phyloP scores from a whole-genome alignment of 2,113 vertebrate genomes.

The Gulo gulo region DNA sequence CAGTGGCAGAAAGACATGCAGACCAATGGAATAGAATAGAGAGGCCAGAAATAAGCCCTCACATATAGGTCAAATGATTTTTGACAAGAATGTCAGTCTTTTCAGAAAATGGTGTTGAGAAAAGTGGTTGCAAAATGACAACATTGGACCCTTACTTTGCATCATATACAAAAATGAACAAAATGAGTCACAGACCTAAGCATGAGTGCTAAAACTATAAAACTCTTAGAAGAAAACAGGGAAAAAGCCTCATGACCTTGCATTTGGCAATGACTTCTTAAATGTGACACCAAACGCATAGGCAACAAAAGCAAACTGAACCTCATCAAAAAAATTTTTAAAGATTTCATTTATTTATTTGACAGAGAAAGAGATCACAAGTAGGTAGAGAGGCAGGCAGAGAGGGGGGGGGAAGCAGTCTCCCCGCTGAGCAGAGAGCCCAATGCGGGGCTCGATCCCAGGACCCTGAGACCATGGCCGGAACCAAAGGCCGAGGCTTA shows the following conservation, averaged over 20 bases:
- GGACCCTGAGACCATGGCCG: too few relatives aligned
- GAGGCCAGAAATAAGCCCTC: not conserved
- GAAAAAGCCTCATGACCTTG: not conserved
- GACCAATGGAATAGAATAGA: not conserved
- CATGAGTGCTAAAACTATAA: not conserved
- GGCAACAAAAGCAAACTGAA: not conserved
- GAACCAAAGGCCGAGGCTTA: too few relatives aligned
- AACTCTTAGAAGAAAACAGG: not conserved
- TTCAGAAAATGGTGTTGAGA: not conserved
- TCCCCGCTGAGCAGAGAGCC: too few relatives aligned
- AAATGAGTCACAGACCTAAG: not conserved
- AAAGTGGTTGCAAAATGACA: not conserved
- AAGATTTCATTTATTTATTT: too few relatives aligned
- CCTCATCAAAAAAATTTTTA: not conserved
- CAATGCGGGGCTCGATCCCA: too few relatives aligned
- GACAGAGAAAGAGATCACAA: too few relatives aligned
- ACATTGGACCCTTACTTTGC: not conserved
- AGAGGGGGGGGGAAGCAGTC: too few relatives aligned
- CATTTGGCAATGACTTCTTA: conserved; percentile 1
- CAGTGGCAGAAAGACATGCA: not conserved
- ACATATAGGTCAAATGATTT: not conserved
- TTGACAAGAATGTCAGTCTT: not conserved
- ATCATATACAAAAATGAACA: not conserved
- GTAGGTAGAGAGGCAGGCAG: too few relatives aligned
- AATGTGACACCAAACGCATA: not conserved